Base-by-base conservation (phyloP, 2,888 invertebrate species). In the Agriopis aurantiaria region DNA sequence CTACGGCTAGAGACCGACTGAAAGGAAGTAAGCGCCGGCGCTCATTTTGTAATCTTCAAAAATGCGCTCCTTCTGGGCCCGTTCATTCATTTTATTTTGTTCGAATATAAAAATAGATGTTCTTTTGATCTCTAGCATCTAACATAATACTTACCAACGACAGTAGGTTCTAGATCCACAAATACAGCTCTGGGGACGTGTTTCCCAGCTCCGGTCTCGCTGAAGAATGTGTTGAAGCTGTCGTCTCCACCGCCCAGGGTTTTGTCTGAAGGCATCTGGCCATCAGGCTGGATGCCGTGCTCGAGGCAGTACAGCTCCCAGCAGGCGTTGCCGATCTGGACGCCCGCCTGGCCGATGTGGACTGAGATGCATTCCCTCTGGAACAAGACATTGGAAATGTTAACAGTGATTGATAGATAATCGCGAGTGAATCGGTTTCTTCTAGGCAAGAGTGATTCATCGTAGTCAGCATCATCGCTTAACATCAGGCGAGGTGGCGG, bases 151-250 rank as follows among this genome's bases (percentile, higher is more conserved):
- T 95, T 85, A 97, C 98, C 97, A 67, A 99, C 98, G 49, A 98
- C 98, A 77, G 98, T 98, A 68, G 98, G 98, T 88, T 99, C 98
- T 81, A 98, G 95, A 86, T 99, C 98, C 8, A 99, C 97, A 84
- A 98, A 98, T 51, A 98, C 97, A 0, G 97, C 97, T 65, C 98
- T 95, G 0, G 98, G 98, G 41, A 98, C 98, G 84, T 98, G 98
- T 86, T 98, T 97, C 40, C 97, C 97, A 0, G 96, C 95, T 12
- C 96, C 96, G 12, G 97, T 97, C 84, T 97, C 97, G 75, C 96
- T 96, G 91, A 97, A 97, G 91, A 97, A 97, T 10, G 97, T 97
- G 88, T 96, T 97, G 88, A 97, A 97, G 65, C 96, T 96, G 88
- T 97, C 97, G 80, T 97, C 97, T 56, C 96, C 96, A 6, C 96